Percentiles rank a stretch among this genome's conserved stretches.
phyloP scores from a whole-genome alignment of 2,797 vertebrate species.

The Halcyon badia region DNA sequence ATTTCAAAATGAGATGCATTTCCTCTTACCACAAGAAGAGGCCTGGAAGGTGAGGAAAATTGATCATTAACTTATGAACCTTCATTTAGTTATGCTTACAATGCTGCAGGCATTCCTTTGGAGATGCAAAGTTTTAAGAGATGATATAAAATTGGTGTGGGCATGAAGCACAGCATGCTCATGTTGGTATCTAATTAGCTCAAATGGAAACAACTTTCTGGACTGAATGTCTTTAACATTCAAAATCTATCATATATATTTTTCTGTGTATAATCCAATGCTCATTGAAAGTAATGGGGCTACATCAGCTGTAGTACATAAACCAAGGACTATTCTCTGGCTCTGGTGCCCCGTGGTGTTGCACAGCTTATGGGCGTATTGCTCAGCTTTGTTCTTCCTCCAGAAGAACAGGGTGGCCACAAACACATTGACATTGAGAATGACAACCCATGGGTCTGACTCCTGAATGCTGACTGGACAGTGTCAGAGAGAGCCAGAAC shows the following conservation, averaged over 20 bases:
- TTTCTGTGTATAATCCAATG: background rate
- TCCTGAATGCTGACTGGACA: background rate
- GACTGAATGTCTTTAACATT: background rate
- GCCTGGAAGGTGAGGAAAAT: background rate
- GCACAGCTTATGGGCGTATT: background rate
- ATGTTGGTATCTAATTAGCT: background rate
- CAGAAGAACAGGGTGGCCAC: background rate
- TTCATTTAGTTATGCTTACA: background rate
- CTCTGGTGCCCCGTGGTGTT: background rate
- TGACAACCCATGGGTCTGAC: background rate
- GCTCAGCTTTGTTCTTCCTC: background rate
- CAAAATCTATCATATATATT: background rate
- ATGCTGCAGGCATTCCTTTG: background rate
- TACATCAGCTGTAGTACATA: background rate
- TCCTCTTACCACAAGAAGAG: background rate
- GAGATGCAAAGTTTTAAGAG: background rate
- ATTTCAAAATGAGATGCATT: background rate
- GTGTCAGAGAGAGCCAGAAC: background rate
- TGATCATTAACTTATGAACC: background rate
- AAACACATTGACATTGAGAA: background rate
- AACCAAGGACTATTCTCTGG: background rate
- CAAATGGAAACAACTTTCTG: background rate
- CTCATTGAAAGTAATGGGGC: background rate
- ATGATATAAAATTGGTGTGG: background rate
- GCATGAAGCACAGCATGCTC: background rate